Percentiles rank a stretch among this genome's conserved stretches.
Evolutionary conservation across 2,797 vertebrate species (phyloP).

Genomic region (Diplodus sargus): DNA sequence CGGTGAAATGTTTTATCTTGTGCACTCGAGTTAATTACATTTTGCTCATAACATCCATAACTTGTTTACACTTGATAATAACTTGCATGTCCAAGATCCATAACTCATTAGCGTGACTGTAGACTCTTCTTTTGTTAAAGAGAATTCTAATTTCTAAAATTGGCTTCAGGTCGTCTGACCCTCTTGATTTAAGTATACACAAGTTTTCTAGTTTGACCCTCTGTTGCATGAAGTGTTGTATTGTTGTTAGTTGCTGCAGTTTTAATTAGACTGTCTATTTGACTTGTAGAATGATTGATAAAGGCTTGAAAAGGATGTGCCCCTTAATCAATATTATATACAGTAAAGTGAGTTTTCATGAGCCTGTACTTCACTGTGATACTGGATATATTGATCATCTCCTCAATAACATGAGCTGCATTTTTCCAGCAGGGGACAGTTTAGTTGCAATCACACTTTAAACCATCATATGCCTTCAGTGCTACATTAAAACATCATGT

Average conservation of each 20-base stretch:
- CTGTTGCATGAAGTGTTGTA: background rate
- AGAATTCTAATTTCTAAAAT: background rate
- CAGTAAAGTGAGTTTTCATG: background rate
- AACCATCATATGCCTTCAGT: background rate
- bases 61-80: no score
- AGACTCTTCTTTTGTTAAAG: no score
- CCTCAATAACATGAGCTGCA: background rate
- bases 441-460: background rate
- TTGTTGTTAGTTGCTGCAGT: background rate
- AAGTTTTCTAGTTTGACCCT: background rate
- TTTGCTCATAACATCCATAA: no score
- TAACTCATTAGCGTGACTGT: no score
- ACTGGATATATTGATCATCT: conserved; percentile 1
- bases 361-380: background rate
- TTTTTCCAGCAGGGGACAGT: background rate
- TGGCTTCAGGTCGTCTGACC: background rate
- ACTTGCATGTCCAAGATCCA: no score
- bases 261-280: background rate
- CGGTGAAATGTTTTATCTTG: no score
- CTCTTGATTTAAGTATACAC: background rate
- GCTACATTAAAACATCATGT: background rate
- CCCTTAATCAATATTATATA: conserved; percentile 6
- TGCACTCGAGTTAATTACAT: no score
- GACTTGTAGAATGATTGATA: background rate
- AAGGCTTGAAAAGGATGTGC: background rate